Evolutionary conservation across 2,888 invertebrate species (phyloP).

Genomic region (Thecocarcelia acutangulata): DNA sequence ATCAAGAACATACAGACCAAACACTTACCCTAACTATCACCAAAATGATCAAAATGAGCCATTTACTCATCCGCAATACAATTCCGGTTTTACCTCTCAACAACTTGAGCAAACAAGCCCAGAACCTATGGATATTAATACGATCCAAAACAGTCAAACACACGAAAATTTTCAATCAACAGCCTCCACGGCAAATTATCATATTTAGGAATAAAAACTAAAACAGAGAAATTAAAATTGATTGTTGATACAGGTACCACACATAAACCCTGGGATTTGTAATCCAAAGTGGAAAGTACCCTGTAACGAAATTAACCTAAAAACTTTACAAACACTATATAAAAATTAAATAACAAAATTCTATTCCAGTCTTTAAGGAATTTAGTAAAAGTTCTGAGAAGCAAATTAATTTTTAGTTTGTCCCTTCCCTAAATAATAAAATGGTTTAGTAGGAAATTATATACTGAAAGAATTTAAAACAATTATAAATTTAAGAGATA

Average conservation of each 20-base stretch:
- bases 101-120: background rate
- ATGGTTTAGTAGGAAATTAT: background rate
- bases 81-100: background rate
- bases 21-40: background rate
- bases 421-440: background rate
- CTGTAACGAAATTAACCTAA: background rate
- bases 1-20: background rate
- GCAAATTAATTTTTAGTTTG: conserved; percentile 1
- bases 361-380: background rate
- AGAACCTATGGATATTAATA: conserved; percentile 1
- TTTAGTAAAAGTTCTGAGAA: background rate
- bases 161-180: conserved; percentile 3
- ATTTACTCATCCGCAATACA: background rate
- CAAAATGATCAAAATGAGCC: background rate
- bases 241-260: background rate
- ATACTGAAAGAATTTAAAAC: background rate
- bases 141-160: background rate
- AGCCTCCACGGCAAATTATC: conserved; percentile 21
- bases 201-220: conserved; percentile 1
- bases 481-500: background rate
- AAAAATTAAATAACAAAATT: background rate
- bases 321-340: background rate
- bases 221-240: conserved; percentile 19
- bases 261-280: background rate
- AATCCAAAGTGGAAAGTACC: conserved; percentile 6